A percentile compares a stretch with the other conserved stretches of the same genome.
Conservation (phyloP, 2,113 vertebrate species). For the Triplophysa siluroides region DNA sequence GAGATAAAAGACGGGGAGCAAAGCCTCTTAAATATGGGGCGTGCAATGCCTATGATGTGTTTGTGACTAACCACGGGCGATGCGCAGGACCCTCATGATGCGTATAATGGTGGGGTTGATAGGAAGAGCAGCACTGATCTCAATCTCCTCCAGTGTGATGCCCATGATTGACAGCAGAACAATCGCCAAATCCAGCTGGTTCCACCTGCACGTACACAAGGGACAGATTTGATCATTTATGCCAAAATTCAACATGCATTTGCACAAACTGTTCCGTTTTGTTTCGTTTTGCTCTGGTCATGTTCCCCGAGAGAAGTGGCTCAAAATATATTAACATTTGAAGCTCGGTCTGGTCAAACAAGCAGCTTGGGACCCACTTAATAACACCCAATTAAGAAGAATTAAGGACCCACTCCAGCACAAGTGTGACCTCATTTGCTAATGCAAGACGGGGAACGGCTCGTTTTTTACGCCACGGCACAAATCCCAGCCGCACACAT, state of each 20-base stretch:
- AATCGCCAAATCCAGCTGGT: constrained; percentile 95
- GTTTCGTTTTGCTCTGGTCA: background rate
- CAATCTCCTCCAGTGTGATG: constrained; percentile 94
- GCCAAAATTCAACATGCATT: background rate
- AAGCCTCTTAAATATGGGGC: background rate
- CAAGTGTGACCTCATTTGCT: constrained; percentile 29
- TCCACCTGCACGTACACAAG: constrained; percentile 80
- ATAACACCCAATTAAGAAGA: constrained; percentile 28
- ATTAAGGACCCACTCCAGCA: constrained; percentile 19
- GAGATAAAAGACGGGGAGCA: background rate
- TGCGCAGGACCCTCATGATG: constrained; percentile 96
- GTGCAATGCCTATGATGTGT: background rate
- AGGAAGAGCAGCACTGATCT: constrained; percentile 93
- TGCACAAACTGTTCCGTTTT: background rate
- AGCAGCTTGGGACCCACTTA: constrained; percentile 29
- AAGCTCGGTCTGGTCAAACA: background rate
- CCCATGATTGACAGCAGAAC: constrained; percentile 96
- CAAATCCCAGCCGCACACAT: constrained; percentile 17
- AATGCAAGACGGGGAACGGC: background rate
- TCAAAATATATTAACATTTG: background rate
- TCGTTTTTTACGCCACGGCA: constrained; percentile 8
- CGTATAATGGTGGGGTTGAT: constrained; percentile 98
- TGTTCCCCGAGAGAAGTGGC: background rate
- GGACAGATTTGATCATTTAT: constrained; percentile 2
- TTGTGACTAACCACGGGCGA: constrained; percentile 84